phyloP scores from a whole-genome alignment of 2,888 invertebrate genomes.

The Hypsopygia costalis region DNA sequence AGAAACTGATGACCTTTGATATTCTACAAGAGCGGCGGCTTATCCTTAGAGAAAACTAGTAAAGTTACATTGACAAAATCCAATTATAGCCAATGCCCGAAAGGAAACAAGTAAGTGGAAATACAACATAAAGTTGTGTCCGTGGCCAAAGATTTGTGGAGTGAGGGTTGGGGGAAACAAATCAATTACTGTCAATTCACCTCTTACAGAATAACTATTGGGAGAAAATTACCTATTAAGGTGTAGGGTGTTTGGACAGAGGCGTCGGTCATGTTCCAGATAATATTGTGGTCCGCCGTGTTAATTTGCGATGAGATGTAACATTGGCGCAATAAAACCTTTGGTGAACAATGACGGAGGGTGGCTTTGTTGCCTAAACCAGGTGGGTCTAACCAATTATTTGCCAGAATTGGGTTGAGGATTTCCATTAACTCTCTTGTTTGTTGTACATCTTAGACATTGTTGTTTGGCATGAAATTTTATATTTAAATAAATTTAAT shows the following conservation, averaged over 20 bases:
- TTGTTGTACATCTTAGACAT: conserved; percentile 28
- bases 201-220: conserved; percentile 43
- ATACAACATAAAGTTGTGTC: conserved; percentile 23
- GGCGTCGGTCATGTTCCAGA: conserved; percentile 40
- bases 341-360: conserved; percentile 45
- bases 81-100: conserved; percentile 21
- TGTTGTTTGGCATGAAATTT: conserved; percentile 15
- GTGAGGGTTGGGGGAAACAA: conserved; percentile 36
- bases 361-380: conserved; percentile 45
- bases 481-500: background rate
- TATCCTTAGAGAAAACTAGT: conserved; percentile 11
- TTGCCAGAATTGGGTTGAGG: conserved; percentile 46
- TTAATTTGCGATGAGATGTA: conserved; percentile 57
- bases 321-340: conserved; percentile 53
- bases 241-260: conserved; percentile 34
- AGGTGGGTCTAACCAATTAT: conserved; percentile 55
- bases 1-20: conserved; percentile 6
- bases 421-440: conserved; percentile 45
- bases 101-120: conserved; percentile 19
- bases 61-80: conserved; percentile 24
- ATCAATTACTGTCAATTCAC: conserved; percentile 59
- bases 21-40: conserved; percentile 1
- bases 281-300: conserved; percentile 49
- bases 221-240: conserved; percentile 53
- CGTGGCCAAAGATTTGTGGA: conserved; percentile 27